These are phyloP conservation scores for Heliconius sara DNA, from an alignment of 2,888 invertebrate species.

Conservation along the genomic window DNA sequence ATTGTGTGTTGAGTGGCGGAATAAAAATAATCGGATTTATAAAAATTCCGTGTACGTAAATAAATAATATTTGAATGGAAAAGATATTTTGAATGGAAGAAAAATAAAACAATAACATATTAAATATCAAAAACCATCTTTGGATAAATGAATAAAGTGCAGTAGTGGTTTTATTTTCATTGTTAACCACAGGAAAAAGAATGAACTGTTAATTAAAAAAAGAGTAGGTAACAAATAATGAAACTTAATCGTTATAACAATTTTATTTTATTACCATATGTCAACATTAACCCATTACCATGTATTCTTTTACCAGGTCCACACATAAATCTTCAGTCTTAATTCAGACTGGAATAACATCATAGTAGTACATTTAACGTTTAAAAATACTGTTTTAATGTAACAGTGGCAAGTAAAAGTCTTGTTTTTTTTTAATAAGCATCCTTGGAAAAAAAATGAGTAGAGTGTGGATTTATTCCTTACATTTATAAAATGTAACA, in stretches of 20 bases:
- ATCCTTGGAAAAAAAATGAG: neutral
- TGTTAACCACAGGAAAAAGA: too few relatives aligned
- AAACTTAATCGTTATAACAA: slow-evolving; percentile 44
- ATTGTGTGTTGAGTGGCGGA: too few relatives aligned
- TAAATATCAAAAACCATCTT: neutral
- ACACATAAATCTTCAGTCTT: slow-evolving; percentile 49
- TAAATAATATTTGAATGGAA: neutral
- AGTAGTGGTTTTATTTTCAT: too few relatives aligned
- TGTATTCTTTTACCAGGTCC: slow-evolving; percentile 39
- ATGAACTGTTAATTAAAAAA: neutral
- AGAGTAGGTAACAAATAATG: slow-evolving; percentile 32
- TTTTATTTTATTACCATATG: slow-evolving; percentile 48
- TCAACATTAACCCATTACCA: slow-evolving; percentile 50
- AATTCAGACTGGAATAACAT: slow-evolving; percentile 49
- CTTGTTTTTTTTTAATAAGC: neutral
- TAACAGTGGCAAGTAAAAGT: slow-evolving; percentile 11
- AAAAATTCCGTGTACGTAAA: neutral
- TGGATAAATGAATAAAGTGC: neutral
- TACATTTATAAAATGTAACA: too few relatives aligned
- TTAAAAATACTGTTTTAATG: neutral
- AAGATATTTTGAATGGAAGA: too few relatives aligned
- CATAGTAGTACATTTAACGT: neutral
- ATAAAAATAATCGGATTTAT: too few relatives aligned
- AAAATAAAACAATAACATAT: neutral
- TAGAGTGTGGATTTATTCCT: too few relatives aligned